Percentiles rank a stretch among this genome's conserved stretches.
Evolutionary conservation across 2,113 vertebrate genomes (phyloP).

Genomic region (Pungitius pungitius): DNA sequence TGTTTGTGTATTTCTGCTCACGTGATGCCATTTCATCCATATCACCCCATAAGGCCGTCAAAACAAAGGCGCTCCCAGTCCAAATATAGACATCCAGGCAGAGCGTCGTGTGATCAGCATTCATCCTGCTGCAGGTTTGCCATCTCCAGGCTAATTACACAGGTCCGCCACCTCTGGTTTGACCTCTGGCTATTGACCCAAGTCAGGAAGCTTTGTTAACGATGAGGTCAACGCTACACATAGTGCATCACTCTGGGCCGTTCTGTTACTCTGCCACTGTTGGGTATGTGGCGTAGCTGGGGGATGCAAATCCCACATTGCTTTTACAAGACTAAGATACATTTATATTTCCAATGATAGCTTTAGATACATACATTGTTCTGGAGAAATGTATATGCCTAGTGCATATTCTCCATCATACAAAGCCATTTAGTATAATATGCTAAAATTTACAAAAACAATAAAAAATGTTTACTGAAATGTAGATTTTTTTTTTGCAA

Average conservation of each 20-base stretch:
- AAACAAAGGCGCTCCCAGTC: not conserved
- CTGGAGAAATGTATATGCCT: not conserved
- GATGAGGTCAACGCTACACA: slow-evolving; percentile 39
- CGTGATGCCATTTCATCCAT: slow-evolving; percentile 21
- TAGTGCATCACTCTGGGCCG: slow-evolving; percentile 27
- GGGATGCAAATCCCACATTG: not conserved
- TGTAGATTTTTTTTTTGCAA: not conserved
- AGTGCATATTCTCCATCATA: not conserved
- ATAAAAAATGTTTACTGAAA: not conserved
- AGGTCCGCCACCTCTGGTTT: slow-evolving; percentile 39
- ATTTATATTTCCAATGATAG: not conserved
- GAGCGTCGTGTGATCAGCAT: slow-evolving; percentile 33
- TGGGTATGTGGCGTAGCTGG: not conserved
- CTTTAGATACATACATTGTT: not conserved
- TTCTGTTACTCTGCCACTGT: slow-evolving; percentile 1
- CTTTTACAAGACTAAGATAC: not conserved
- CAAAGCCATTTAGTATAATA: not conserved
- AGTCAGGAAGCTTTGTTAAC: slow-evolving; percentile 61
- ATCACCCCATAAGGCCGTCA: slow-evolving; percentile 37
- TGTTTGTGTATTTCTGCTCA: slow-evolving; percentile 21
- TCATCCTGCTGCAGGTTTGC: slow-evolving; percentile 38
- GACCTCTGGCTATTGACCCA: slow-evolving; percentile 63
- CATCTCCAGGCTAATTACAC: slow-evolving; percentile 55
- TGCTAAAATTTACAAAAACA: not conserved
- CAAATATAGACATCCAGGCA: not conserved